Percentiles rank a stretch among this genome's conserved stretches.
These are phyloP conservation scores for Gobius niger DNA, from an alignment of 2,113 vertebrate species.

Conservation along the genomic window DNA sequence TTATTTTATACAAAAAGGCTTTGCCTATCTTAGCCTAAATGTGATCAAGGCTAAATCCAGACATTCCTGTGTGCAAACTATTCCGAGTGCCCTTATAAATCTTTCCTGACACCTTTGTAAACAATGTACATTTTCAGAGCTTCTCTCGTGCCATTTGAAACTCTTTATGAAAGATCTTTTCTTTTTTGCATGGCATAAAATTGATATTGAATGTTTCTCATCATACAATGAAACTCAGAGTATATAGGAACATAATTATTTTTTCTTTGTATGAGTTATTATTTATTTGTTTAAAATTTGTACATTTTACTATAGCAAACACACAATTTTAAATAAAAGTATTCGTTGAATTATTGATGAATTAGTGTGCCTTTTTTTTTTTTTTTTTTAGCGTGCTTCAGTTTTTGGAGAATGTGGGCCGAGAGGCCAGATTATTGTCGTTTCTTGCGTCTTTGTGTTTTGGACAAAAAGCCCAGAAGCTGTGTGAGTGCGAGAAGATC, in stretches of 20 bases:
- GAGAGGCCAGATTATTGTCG: slow-evolving; percentile 78
- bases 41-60: slow-evolving; percentile 49
- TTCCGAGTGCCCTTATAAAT: slow-evolving; percentile 75
- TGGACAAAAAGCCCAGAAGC: slow-evolving; percentile 81
- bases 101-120: slow-evolving; percentile 78
- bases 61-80: slow-evolving; percentile 68
- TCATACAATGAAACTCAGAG: slow-evolving; percentile 54
- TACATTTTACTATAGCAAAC: slow-evolving; percentile 59
- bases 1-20: slow-evolving; percentile 72
- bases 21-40: slow-evolving; percentile 47
- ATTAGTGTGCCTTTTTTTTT: slow-evolving; percentile 48
- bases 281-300: slow-evolving; percentile 71
- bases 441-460: slow-evolving; percentile 89
- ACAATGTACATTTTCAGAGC: slow-evolving; percentile 75
- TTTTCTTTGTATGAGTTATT: slow-evolving; percentile 45
- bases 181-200: slow-evolving; percentile 65
- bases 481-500: slow-evolving; percentile 86
- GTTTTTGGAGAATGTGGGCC: slow-evolving; percentile 57
- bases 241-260: slow-evolving; percentile 56
- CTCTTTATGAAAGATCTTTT: slow-evolving; percentile 61
- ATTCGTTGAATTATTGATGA: slow-evolving; percentile 59
- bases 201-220: slow-evolving; percentile 52
- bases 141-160: slow-evolving; percentile 66
- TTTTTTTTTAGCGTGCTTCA: slow-evolving; percentile 60
- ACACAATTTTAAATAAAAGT: slow-evolving; percentile 42